phyloP scores from a whole-genome alignment of 2,888 invertebrate species.

The Mythimna ferrago region DNA sequence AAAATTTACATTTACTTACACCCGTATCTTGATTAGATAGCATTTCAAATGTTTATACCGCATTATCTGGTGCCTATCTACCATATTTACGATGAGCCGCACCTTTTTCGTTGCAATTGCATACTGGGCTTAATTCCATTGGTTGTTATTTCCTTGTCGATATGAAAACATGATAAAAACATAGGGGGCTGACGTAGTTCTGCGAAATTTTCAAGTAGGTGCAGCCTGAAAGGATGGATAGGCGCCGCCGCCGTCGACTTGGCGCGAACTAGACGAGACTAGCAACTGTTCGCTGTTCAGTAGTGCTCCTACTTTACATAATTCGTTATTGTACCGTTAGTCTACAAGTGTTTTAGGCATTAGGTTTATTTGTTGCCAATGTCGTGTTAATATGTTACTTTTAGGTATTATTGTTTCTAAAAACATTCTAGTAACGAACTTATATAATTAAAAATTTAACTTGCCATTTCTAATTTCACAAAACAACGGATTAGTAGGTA shows the following conservation, averaged over 20 bases:
- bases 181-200: conserved; percentile 28
- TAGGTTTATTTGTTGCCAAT: conserved; percentile 15
- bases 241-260: conserved; percentile 1
- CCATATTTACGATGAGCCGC: conserved; percentile 39
- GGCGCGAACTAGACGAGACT: background rate
- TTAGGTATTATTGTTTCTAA: conserved; percentile 3
- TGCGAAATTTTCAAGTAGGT: conserved; percentile 32
- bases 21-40: conserved; percentile 60
- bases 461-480: background rate
- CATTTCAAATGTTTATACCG: conserved; percentile 42
- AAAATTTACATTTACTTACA: conserved; percentile 43
- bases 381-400: conserved; percentile 16
- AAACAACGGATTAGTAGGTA: conserved; percentile 1
- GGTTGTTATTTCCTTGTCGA: conserved; percentile 39
- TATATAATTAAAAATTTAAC: background rate
- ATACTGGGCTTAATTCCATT: conserved; percentile 37
- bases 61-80: conserved; percentile 38
- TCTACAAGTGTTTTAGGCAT: conserved; percentile 16
- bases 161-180: conserved; percentile 48
- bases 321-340: conserved; percentile 52
- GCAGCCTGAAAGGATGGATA: conserved; percentile 25
- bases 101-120: conserved; percentile 57
- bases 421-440: background rate
- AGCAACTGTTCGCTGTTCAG: conserved; percentile 11
- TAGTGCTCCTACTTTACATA: conserved; percentile 17